These are phyloP conservation scores for Ephialtes manifestator DNA, from an alignment of 2,888 invertebrate genomes.

Conservation along the genomic window DNA sequence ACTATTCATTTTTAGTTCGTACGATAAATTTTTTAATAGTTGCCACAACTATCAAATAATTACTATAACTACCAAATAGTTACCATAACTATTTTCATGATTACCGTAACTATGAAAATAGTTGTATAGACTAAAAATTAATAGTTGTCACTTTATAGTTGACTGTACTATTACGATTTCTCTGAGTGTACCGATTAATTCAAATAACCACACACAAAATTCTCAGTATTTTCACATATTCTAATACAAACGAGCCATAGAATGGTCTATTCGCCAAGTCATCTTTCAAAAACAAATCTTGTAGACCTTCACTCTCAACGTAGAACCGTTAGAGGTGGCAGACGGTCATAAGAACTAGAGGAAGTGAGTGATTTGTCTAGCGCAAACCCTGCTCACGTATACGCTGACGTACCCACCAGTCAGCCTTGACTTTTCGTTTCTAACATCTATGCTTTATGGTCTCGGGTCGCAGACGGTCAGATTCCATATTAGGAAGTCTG, in stretches of 20 bases:
- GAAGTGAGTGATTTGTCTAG: conserved; percentile 66
- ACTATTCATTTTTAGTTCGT: no score
- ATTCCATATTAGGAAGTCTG: conserved; percentile 66
- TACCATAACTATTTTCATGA: no score
- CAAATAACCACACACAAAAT: not conserved
- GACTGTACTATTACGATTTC: no score
- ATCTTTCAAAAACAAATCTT: not conserved
- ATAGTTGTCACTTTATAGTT: no score
- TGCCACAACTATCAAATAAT: no score
- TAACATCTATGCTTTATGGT: conserved; percentile 70
- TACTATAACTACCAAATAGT: no score
- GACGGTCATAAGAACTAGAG: conserved; percentile 78
- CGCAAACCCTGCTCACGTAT: conserved; percentile 66
- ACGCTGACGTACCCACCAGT: conserved; percentile 59
- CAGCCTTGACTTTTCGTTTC: conserved; percentile 80
- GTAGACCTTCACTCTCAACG: conserved; percentile 67
- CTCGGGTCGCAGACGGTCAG: conserved; percentile 76
- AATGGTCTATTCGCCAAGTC: conserved; percentile 15
- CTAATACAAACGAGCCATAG: conserved; percentile 39
- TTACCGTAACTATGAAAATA: no score
- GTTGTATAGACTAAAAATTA: no score
- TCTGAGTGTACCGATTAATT: conserved; percentile 21
- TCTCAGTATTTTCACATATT: conserved; percentile 11
- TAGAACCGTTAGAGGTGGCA: conserved; percentile 83
- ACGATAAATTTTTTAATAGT: no score